phyloP scores from a whole-genome alignment of 2,888 invertebrate species.

The Pomacea canaliculata region DNA sequence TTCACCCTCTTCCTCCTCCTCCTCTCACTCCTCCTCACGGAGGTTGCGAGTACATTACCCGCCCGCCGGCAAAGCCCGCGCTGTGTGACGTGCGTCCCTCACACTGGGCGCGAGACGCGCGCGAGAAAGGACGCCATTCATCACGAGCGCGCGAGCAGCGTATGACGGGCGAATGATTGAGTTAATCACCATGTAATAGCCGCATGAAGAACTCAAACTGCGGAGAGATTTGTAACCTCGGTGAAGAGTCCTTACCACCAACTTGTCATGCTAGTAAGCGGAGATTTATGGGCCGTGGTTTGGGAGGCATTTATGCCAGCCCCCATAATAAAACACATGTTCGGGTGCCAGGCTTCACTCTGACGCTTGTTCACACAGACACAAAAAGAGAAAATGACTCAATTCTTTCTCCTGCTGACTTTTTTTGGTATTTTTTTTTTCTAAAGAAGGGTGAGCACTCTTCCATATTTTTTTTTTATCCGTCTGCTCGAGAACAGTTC shows the following conservation, averaged over 20 bases:
- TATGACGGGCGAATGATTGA: conserved; percentile 12
- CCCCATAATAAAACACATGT: conserved; percentile 7
- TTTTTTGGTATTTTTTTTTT: too few relatives aligned
- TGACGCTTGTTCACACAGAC: not conserved
- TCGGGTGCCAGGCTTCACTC: not conserved
- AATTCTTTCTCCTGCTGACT: too few relatives aligned
- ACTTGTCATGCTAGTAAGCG: conserved; percentile 9
- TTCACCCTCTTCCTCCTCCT: too few relatives aligned
- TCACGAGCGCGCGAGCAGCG: not conserved
- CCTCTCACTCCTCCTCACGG: too few relatives aligned
- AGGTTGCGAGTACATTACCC: too few relatives aligned
- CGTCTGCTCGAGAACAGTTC: too few relatives aligned
- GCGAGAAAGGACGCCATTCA: not conserved
- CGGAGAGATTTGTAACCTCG: conserved; percentile 14
- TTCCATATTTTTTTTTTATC: too few relatives aligned
- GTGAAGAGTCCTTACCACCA: conserved; percentile 4
- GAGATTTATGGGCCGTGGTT: conserved; percentile 4
- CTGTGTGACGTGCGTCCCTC: too few relatives aligned
- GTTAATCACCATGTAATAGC: conserved; percentile 15
- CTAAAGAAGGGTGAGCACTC: too few relatives aligned
- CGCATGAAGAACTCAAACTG: conserved; percentile 12
- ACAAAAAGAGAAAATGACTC: too few relatives aligned
- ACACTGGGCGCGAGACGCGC: too few relatives aligned
- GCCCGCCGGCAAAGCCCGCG: too few relatives aligned
- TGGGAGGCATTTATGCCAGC: conserved; percentile 9